Percentiles rank a stretch among this genome's conserved stretches.
phyloP scores from a whole-genome alignment of 1,140 invertebrate species.

The Drosophila navojoa region DNA sequence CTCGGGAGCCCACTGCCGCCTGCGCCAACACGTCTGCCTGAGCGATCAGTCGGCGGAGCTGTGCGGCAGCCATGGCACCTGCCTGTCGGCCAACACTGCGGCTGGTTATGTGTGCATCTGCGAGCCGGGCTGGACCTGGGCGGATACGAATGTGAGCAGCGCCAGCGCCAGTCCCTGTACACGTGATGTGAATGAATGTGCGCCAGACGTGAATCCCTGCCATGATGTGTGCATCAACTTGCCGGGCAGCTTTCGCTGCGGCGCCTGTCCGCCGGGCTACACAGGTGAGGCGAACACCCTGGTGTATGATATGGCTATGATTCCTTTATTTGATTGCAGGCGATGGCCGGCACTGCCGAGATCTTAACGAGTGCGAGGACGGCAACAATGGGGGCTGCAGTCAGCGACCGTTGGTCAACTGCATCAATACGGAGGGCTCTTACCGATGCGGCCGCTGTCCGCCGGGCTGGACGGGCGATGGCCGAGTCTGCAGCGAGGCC shows the following conservation, averaged over 20 bases:
- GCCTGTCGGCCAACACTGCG: slow-evolving; percentile 86
- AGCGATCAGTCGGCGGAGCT: slow-evolving; percentile 88
- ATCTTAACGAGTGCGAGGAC: slow-evolving; percentile 93
- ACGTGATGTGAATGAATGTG: slow-evolving; percentile 94
- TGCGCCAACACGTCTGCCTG: slow-evolving; percentile 89
- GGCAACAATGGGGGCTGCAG: slow-evolving; percentile 95
- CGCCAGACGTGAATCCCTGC: slow-evolving; percentile 88
- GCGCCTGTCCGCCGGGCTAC: slow-evolving; percentile 92
- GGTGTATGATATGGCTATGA: neutral
- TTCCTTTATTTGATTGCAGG: slow-evolving; percentile 84
- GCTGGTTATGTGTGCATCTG: slow-evolving; percentile 90
- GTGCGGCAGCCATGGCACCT: slow-evolving; percentile 95
- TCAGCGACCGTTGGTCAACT: slow-evolving; percentile 88
- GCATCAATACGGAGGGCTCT: slow-evolving; percentile 93
- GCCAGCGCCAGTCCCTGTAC: slow-evolving; percentile 86
- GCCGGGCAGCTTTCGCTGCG: slow-evolving; percentile 93
- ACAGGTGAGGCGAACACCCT: slow-evolving; percentile 85
- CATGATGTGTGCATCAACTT: slow-evolving; percentile 93
- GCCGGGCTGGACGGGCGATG: slow-evolving; percentile 92
- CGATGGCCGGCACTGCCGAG: slow-evolving; percentile 92
- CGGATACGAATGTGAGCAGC: slow-evolving; percentile 85
- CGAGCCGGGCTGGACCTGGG: slow-evolving; percentile 93
- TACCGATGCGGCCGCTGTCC: slow-evolving; percentile 94
- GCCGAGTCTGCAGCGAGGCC: slow-evolving; percentile 85
- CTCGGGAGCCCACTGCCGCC: slow-evolving; percentile 92